These are phyloP conservation scores for Escarpia spicata DNA, from an alignment of 2,888 invertebrate species.

Conservation along the genomic window DNA sequence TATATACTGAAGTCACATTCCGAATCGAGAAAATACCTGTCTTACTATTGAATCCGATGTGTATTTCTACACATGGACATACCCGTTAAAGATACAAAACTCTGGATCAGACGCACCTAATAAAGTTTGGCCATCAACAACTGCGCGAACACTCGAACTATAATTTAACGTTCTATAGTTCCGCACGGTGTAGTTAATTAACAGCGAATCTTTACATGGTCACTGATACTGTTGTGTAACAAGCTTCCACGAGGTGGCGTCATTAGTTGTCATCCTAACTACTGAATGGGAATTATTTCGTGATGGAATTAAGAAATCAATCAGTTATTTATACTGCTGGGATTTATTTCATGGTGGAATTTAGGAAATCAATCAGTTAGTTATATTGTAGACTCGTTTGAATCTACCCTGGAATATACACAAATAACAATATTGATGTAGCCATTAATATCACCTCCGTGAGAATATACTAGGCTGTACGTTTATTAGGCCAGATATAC, in stretches of 20 bases:
- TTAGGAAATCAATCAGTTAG: neutral
- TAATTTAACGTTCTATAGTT: neutral
- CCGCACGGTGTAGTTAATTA: neutral
- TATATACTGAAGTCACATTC: neutral
- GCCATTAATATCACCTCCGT: too few species aligned
- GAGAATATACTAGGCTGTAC: too few species aligned
- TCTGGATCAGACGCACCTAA: neutral
- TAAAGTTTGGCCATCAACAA: neutral
- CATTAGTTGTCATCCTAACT: neutral
- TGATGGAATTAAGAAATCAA: neutral
- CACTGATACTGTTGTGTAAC: neutral
- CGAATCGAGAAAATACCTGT: neutral
- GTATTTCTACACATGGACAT: neutral
- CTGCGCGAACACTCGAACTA: neutral
- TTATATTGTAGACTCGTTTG: neutral
- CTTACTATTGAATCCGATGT: neutral
- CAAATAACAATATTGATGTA: neutral
- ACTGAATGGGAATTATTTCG: too few species aligned
- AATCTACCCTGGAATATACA: neutral
- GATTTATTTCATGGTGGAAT: too few species aligned
- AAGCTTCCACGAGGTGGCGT: neutral
- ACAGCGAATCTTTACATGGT: neutral
- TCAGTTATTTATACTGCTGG: neutral
- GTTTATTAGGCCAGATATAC: too few species aligned
- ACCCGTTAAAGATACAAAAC: neutral